Conservation (phyloP, 2,113 vertebrate genomes). For the Scomber japonicus region DNA sequence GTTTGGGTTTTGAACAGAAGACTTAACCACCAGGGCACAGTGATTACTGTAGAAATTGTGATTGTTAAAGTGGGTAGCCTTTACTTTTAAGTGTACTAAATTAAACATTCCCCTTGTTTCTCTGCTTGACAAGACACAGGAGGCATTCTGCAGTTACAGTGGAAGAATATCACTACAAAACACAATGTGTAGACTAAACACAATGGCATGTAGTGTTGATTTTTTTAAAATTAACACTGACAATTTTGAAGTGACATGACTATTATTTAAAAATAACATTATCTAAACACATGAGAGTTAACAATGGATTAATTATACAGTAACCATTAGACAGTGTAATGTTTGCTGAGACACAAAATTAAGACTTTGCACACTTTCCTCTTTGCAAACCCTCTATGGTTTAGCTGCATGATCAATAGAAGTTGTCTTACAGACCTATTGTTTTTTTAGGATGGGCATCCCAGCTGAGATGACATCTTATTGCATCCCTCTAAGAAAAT, state of each 20-base stretch:
- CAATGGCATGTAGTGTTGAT: not conserved
- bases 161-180: not conserved
- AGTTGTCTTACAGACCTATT: conserved; percentile 41
- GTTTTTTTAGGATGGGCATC: conserved; percentile 53
- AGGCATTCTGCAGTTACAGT: not conserved
- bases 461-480: conserved; percentile 66
- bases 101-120: not conserved
- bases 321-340: conserved; percentile 34
- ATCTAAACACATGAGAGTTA: conserved; percentile 24
- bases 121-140: conserved; percentile 14
- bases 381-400: conserved; percentile 37
- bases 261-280: conserved; percentile 36
- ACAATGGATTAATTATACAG: conserved; percentile 29
- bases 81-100: conserved; percentile 29
- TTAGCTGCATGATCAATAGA: conserved; percentile 60
- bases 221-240: conserved; percentile 26
- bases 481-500: conserved; percentile 47
- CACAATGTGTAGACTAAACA: not conserved
- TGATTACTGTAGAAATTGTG: conserved; percentile 7
- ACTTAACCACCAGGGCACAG: not conserved
- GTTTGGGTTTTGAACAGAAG: not conserved
- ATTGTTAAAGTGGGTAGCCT: conserved; percentile 13
- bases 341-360: conserved; percentile 47
- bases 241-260: not conserved
- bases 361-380: conserved; percentile 52